Evolutionary conservation across 2,888 invertebrate species (phyloP).

Genomic region (Acronicta alni): DNA sequence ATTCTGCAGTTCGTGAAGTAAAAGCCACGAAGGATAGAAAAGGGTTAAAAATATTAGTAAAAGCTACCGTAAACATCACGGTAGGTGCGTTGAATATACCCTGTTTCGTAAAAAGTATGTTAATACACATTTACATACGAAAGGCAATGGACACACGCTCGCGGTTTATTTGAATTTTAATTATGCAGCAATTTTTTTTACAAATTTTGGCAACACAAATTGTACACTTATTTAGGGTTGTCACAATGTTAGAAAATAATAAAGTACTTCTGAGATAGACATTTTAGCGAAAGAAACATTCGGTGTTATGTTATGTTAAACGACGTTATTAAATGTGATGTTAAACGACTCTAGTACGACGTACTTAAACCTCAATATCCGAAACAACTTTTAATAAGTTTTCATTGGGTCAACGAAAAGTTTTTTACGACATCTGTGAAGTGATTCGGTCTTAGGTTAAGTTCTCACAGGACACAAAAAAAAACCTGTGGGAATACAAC

Average conservation of each 20-base stretch:
- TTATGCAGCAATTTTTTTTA: conserved; percentile 20
- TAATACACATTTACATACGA: conserved; percentile 48
- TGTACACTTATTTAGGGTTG: conserved; percentile 5
- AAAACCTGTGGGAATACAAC: too few relatives aligned
- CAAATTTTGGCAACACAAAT: conserved; percentile 26
- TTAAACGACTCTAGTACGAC: too few relatives aligned
- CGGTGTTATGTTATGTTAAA: too few relatives aligned
- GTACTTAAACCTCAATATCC: too few relatives aligned
- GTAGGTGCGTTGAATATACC: conserved; percentile 19
- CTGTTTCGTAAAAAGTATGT: conserved; percentile 41
- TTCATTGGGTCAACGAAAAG: too few relatives aligned
- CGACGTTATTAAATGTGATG: too few relatives aligned
- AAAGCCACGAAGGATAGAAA: background rate
- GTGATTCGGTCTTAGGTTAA: too few relatives aligned
- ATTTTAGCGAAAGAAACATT: too few relatives aligned
- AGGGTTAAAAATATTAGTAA: background rate
- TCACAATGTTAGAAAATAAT: background rate
- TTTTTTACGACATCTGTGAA: too few relatives aligned
- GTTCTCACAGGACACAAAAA: too few relatives aligned
- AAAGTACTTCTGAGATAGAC: too few relatives aligned
- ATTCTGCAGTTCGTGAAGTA: background rate
- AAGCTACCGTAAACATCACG: conserved; percentile 15
- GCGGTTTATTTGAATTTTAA: conserved; percentile 38
- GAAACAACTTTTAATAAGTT: too few relatives aligned
- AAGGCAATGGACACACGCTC: conserved; percentile 31